Conservation (phyloP, 2,888 invertebrate species). For the Phengaris alcon region DNA sequence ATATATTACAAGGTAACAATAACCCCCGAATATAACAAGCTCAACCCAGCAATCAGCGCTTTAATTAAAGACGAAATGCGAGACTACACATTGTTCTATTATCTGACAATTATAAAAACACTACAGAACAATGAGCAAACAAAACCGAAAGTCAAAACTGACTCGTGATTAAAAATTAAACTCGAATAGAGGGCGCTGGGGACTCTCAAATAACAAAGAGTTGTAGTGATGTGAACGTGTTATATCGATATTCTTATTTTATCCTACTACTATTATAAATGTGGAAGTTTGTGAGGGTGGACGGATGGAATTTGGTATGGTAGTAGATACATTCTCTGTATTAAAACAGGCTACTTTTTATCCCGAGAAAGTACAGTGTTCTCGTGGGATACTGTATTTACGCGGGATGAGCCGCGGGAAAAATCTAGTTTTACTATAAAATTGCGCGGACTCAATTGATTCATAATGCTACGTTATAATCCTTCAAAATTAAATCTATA, state of each 20-base stretch:
- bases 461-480: no score
- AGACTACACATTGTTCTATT: constrained; percentile 20
- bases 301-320: no score
- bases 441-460: no score
- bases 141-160: constrained; percentile 14
- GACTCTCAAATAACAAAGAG: constrained; percentile 12
- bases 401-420: no score
- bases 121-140: constrained; percentile 4
- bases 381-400: no score
- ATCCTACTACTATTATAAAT: no score
- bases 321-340: no score
- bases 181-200: constrained; percentile 25
- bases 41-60: background rate
- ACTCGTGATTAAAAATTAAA: constrained; percentile 24
- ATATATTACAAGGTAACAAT: constrained; percentile 7
- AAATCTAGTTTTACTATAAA: no score
- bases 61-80: constrained; percentile 13
- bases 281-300: no score
- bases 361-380: no score
- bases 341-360: no score
- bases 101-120: constrained; percentile 18
- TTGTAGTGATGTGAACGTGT: background rate
- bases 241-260: background rate
- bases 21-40: background rate
- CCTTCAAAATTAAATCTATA: no score